Evolutionary conservation across 2,888 invertebrate species (phyloP).

Genomic region (Andrena bicolor): DNA sequence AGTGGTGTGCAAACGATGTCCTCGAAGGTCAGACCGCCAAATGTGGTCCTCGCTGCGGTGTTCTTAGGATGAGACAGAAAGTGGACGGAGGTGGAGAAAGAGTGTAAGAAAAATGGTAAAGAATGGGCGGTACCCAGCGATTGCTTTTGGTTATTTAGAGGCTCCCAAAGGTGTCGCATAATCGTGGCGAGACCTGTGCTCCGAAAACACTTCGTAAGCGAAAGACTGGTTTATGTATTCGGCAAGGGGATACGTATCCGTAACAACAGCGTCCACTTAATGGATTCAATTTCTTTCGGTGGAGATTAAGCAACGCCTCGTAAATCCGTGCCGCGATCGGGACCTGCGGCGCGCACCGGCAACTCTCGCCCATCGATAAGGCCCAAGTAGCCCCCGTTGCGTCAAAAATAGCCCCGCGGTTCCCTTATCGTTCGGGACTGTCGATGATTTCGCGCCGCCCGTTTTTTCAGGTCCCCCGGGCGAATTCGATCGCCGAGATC

Average conservation of each 20-base stretch:
- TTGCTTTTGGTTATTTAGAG: too few relatives aligned
- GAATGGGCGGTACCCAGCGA: too few relatives aligned
- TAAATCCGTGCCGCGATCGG: background rate
- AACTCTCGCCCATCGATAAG: conserved; percentile 35
- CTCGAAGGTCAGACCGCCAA: background rate
- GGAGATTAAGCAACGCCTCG: conserved; percentile 12
- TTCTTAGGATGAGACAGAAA: background rate
- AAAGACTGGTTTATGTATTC: background rate
- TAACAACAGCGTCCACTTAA: background rate
- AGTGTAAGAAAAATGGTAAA: too few relatives aligned
- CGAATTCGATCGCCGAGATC: conserved; percentile 31
- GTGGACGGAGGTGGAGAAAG: too few relatives aligned
- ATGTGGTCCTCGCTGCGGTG: background rate
- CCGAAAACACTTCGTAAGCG: background rate
- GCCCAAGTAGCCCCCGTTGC: background rate
- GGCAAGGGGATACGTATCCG: background rate
- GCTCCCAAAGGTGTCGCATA: too few relatives aligned
- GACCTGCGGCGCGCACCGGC: conserved; percentile 20
- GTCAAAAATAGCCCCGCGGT: conserved; percentile 27
- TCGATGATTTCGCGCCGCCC: background rate
- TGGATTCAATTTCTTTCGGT: conserved; percentile 34
- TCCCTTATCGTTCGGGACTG: conserved; percentile 32
- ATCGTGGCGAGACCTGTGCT: too few relatives aligned
- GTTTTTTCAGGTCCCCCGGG: conserved; percentile 10
- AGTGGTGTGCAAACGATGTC: conserved; percentile 1